Evolutionary conservation across 2,113 vertebrate genomes (phyloP), one percentile per base, ranked within the genome.

Genomic region (Epinephelus cyanopodus): DNA sequence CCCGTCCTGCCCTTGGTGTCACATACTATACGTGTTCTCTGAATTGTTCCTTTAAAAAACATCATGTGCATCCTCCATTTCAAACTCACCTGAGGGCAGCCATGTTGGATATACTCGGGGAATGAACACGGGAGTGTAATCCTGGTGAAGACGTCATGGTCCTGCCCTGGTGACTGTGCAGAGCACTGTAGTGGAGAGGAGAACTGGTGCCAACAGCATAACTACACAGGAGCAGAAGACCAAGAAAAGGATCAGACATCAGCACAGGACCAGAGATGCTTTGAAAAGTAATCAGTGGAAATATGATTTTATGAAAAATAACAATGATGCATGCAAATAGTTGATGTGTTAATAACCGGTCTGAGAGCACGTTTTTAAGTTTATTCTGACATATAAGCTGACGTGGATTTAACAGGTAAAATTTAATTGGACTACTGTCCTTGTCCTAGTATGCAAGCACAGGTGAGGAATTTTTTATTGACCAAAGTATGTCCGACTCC

Each of bases 71-170:
- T 42, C 19, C 19, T 66, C 7, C 27, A 21, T 25, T 39, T 67
- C 7, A 60, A 12, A 64, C 84, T 87, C 50, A 95, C 95, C 98
- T 99, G 63, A 99, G 92, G 53, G 97, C 98, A 2, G 98, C 98
- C 98, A 99, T 99, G 92, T 97, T 99, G 83, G 96, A 97, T 80
- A 96, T 96, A 92, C 95, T 97, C 4, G 98, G 97, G 0, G 98
- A 99, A 6, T 97, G 97, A 0, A 96, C 95, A 0, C 98, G 96
- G 3, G 98, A 97, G 39, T 99, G 98, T 39, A 96, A 65, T 60
- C 95, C 96, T 1, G 97, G 98, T 0, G 98, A 99, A 0, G 96
- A 95, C 2, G 94, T 75, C 0, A 97, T 94, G 0, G 97, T 96
- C 60, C 98, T 95, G 89, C 89, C 97, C 92, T 97, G 98, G 85